Conservation (phyloP, 2,113 vertebrate genomes). For the Myrmecophaga tridactyla region DNA sequence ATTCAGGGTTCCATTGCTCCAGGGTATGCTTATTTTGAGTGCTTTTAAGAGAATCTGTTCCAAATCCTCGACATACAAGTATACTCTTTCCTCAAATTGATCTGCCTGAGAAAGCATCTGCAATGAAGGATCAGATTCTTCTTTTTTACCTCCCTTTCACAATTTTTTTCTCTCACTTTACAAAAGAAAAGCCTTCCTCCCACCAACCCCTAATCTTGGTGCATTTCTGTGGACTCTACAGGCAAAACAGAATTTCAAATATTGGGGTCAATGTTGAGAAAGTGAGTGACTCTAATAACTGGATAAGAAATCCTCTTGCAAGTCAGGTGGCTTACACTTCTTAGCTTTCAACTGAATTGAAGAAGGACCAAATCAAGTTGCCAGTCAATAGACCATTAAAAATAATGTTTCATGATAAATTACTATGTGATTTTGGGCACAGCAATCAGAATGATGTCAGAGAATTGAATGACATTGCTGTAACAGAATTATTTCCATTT, state of each 20-base stretch:
- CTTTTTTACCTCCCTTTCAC: not conserved
- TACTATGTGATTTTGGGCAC: not conserved
- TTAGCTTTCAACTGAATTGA: not conserved
- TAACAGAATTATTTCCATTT: not conserved
- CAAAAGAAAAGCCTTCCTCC: not conserved
- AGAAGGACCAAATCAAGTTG: not conserved
- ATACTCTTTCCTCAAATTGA: not conserved
- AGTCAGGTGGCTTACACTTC: not conserved
- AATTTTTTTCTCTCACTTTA: not conserved
- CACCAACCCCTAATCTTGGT: too few relatives aligned
- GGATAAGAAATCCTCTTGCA: not conserved
- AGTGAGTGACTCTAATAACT: not conserved
- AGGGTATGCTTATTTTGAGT: not conserved
- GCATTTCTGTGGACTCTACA: not conserved
- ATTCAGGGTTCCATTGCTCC: not conserved
- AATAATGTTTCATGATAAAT: not conserved
- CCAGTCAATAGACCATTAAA: not conserved
- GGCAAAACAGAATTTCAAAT: not conserved
- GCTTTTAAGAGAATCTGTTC: not conserved
- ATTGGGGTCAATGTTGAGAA: not conserved
- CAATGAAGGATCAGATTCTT: rapidly evolving
- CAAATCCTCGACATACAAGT: not conserved
- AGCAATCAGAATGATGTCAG: not conserved
- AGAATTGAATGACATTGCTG: not conserved
- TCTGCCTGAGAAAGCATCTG: rapidly evolving